These are phyloP conservation scores for Acanthurus leucopareius DNA, from an alignment of 2,797 vertebrate species.

Conservation along the genomic window DNA sequence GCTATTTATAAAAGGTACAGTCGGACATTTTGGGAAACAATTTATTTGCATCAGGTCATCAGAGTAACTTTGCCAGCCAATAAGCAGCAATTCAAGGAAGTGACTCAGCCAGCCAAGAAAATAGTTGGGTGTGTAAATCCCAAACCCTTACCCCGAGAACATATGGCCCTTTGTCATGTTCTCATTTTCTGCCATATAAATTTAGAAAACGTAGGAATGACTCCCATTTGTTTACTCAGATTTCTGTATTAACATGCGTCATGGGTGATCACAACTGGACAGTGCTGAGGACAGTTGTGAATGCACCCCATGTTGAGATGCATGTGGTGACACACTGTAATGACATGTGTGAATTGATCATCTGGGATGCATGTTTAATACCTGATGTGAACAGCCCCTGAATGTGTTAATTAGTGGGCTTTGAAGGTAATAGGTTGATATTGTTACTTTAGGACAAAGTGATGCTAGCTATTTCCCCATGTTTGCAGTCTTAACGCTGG, in stretches of 20 bases:
- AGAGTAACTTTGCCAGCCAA: background rate
- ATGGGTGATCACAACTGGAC: too few relatives aligned
- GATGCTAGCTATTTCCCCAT: background rate
- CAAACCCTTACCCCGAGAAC: too few relatives aligned
- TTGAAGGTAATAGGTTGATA: background rate
- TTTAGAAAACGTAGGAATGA: too few relatives aligned
- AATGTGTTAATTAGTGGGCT: background rate
- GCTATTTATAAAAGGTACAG: background rate
- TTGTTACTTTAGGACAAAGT: background rate
- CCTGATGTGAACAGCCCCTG: too few relatives aligned
- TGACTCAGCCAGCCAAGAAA: background rate
- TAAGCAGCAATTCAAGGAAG: background rate
- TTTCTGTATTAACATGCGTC: too few relatives aligned
- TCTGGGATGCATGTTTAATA: too few relatives aligned
- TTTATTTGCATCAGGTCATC: background rate
- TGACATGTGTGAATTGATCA: too few relatives aligned
- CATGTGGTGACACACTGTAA: too few relatives aligned
- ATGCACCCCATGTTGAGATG: too few relatives aligned
- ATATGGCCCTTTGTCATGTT: too few relatives aligned
- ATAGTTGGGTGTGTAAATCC: background rate
- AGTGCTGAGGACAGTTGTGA: too few relatives aligned
- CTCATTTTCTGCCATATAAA: too few relatives aligned
- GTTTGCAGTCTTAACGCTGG: background rate
- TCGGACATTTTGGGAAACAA: background rate
- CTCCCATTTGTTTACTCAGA: background rate